phyloP scores from a whole-genome alignment of 1,140 invertebrate species.

The Andrena cerasifolii region DNA sequence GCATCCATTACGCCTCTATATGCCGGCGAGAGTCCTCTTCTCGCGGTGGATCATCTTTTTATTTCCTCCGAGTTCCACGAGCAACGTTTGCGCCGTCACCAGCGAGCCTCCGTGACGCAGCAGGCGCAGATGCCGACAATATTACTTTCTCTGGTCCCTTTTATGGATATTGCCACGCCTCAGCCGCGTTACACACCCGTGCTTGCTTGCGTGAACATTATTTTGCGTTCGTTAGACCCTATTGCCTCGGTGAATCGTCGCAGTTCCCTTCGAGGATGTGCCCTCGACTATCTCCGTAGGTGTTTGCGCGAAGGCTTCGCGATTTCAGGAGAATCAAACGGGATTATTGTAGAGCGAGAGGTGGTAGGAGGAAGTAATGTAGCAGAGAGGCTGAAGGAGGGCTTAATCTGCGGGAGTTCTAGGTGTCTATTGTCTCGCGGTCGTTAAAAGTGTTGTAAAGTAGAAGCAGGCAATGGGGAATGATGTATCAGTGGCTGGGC shows the following conservation, averaged over 20 bases:
- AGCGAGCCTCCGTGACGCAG: conserved; percentile 43
- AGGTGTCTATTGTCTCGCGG: too few relatives aligned
- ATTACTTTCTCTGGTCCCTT: conserved; percentile 79
- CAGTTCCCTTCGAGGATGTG: neutral
- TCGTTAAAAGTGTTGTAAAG: conserved; percentile 2
- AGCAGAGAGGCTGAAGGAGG: too few relatives aligned
- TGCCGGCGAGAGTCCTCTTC: conserved; percentile 6
- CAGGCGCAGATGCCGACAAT: conserved; percentile 78
- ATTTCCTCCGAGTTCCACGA: conserved; percentile 29
- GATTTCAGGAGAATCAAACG: neutral
- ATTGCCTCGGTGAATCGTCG: neutral
- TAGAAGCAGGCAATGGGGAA: conserved; percentile 10
- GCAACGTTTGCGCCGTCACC: neutral
- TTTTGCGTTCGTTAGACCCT: neutral
- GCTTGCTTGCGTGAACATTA: neutral
- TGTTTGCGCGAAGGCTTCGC: neutral
- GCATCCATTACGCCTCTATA: conserved; percentile 56
- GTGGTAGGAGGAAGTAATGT: too few relatives aligned
- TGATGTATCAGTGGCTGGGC: conserved; percentile 31
- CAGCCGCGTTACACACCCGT: conserved; percentile 55
- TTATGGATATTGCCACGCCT: conserved; percentile 80
- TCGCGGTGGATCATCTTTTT: conserved; percentile 58
- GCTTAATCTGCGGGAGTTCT: neutral
- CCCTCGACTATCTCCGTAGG: neutral
- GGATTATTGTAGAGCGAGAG: too few relatives aligned